phyloP scores from a whole-genome alignment of 2,797 vertebrate species.

The Enteromius radiatus region DNA sequence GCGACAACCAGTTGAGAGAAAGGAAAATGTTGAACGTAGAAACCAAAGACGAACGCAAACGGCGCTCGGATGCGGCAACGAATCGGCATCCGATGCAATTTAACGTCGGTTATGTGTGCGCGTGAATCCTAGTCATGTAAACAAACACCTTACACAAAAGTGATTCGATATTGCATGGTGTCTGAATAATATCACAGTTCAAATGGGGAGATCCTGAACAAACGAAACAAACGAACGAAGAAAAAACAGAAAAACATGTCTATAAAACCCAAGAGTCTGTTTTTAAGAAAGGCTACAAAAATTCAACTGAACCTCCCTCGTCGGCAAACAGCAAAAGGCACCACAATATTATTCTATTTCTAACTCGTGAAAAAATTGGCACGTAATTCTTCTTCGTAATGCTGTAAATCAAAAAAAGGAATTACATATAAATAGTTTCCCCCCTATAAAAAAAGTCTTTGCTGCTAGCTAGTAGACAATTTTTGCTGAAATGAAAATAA shows the following conservation, averaged over 20 bases:
- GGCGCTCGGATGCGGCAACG: slow-evolving; percentile 57
- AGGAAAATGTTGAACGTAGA: slow-evolving; percentile 18
- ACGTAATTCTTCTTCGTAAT: slow-evolving; percentile 89
- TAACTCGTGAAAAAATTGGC: slow-evolving; percentile 99
- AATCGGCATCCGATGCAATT: slow-evolving; percentile 60
- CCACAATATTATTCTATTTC: slow-evolving; percentile 93
- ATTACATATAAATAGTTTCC: slow-evolving; percentile 98
- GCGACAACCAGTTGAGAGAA: slow-evolving; percentile 66
- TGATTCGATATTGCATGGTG: slow-evolving; percentile 86
- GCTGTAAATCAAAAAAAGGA: slow-evolving; percentile 96
- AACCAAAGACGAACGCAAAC: slow-evolving; percentile 62
- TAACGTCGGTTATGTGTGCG: slow-evolving; percentile 56
- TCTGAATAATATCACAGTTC: slow-evolving; percentile 86
- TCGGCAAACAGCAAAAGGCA: slow-evolving; percentile 95
- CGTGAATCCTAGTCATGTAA: slow-evolving; percentile 80
- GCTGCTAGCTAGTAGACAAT: slow-evolving; percentile 99
- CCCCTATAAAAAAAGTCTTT: slow-evolving; percentile 99
- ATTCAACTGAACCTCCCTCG: slow-evolving; percentile 93
- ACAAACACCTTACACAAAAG: slow-evolving; percentile 84
- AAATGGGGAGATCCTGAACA: slow-evolving; percentile 84
- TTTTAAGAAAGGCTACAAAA: slow-evolving; percentile 93
- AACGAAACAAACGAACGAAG: slow-evolving; percentile 67
- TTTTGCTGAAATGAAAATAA: slow-evolving; percentile 99
- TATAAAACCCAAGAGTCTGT: slow-evolving; percentile 85
- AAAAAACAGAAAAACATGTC: slow-evolving; percentile 65